phyloP scores from a whole-genome alignment of 2,888 invertebrate species.

The Drosophila bunnanda region DNA sequence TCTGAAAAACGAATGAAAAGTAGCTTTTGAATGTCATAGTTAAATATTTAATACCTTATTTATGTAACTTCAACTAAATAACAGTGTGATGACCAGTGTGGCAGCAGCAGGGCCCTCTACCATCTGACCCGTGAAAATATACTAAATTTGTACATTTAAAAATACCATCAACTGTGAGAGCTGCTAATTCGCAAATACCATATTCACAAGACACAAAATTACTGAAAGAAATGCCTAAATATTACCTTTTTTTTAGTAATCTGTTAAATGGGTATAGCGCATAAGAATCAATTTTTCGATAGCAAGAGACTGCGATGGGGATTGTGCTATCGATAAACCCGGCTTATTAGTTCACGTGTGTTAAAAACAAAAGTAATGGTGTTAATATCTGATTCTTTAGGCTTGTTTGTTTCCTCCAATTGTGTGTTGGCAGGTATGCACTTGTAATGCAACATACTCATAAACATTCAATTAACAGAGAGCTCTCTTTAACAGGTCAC shows the following conservation, averaged over 20 bases:
- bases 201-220: background rate
- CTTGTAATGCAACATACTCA: background rate
- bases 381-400: slow-evolving; percentile 50
- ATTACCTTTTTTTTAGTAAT: no score
- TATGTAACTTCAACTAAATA: slow-evolving; percentile 39
- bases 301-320: no score
- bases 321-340: background rate
- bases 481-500: slow-evolving; percentile 42
- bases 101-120: background rate
- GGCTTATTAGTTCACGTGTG: slow-evolving; percentile 1
- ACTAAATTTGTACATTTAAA: background rate
- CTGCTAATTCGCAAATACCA: background rate
- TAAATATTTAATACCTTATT: slow-evolving; percentile 41
- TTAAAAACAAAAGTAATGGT: slow-evolving; percentile 25
- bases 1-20: slow-evolving; percentile 17
- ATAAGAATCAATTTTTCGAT: background rate
- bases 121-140: background rate
- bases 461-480: background rate
- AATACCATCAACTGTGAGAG: background rate
- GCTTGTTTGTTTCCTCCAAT: slow-evolving; percentile 24
- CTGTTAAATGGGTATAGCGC: background rate
- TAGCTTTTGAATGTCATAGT: slow-evolving; percentile 7
- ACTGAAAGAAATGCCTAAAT: no score
- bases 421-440: slow-evolving; percentile 43
- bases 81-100: slow-evolving; percentile 14